Evolutionary conservation across 1,140 invertebrate genomes (phyloP).

Genomic region (Drosophila biarmipes): DNA sequence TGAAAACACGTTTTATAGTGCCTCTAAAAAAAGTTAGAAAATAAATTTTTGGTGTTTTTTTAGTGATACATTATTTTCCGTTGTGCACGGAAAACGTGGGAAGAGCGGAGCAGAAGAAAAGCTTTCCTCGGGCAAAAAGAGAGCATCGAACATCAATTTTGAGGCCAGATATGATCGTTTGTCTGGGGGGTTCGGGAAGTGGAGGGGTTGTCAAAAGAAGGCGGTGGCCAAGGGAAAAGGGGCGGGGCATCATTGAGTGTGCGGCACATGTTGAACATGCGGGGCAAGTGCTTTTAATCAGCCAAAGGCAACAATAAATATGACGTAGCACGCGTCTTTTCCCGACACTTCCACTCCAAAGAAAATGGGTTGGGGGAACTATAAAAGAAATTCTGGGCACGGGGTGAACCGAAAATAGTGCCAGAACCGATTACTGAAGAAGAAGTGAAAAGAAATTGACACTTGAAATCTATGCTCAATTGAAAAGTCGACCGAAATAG

Average conservation of each 20-base stretch:
- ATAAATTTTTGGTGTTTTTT: not conserved
- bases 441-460: slow-evolving; percentile 33
- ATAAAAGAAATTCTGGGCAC: not conserved
- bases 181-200: not conserved
- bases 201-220: not conserved
- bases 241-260: slow-evolving; percentile 3
- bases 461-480: slow-evolving; percentile 64
- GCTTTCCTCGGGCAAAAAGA: slow-evolving; percentile 24
- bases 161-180: slow-evolving; percentile 32
- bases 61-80: not conserved
- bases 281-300: slow-evolving; percentile 53
- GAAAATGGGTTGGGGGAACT: not conserved
- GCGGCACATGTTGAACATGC: slow-evolving; percentile 30
- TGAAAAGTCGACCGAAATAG: slow-evolving; percentile 21
- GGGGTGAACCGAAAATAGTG: slow-evolving; percentile 13
- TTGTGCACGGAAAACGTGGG: not conserved
- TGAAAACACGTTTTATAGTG: too few relatives aligned
- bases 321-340: slow-evolving; percentile 54
- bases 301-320: slow-evolving; percentile 46
- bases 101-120: not conserved
- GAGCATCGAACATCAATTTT: slow-evolving; percentile 45
- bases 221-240: not conserved
- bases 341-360: slow-evolving; percentile 1
- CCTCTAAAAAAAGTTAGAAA: too few relatives aligned
- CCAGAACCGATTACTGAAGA: slow-evolving; percentile 19